phyloP scores from a whole-genome alignment of 92 coral and sea anemone species.

The Anthopleura xanthogrammica region DNA sequence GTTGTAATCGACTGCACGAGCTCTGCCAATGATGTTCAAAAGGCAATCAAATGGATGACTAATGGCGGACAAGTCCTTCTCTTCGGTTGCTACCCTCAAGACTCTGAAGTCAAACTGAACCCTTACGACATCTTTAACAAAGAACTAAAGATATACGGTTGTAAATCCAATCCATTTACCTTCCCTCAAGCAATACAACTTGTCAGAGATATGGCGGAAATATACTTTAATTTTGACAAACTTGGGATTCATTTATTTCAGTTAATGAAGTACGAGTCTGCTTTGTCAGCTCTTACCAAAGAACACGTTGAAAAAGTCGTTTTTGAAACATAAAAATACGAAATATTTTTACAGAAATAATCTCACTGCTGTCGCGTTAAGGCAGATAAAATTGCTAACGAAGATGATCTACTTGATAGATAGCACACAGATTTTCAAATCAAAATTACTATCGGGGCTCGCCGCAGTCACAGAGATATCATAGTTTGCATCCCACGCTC shows the following conservation, averaged over 20 bases:
- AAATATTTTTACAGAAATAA: too few species aligned
- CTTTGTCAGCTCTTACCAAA: conserved; percentile 66
- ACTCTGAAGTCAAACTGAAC: conserved; percentile 68
- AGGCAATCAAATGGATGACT: conserved; percentile 75
- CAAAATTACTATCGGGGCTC: too few species aligned
- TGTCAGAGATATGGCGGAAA: conserved; percentile 80
- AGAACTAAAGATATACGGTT: conserved; percentile 82
- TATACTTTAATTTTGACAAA: conserved; percentile 75
- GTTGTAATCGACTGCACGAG: conserved; percentile 86
- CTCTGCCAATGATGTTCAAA: conserved; percentile 61
- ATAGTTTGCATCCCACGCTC: too few species aligned
- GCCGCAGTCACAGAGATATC: too few species aligned
- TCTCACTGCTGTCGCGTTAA: too few species aligned
- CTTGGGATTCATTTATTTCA: conserved; percentile 76
- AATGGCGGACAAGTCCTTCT: conserved; percentile 81
- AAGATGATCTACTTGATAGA: too few species aligned
- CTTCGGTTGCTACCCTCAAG: conserved; percentile 86
- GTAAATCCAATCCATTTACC: conserved; percentile 77
- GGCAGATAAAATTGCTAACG: too few species aligned
- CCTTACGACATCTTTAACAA: conserved; percentile 68
- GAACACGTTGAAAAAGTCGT: conserved; percentile 80
- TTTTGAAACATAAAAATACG: conserved; percentile 49
- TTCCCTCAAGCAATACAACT: conserved; percentile 90
- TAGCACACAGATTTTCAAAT: too few species aligned
- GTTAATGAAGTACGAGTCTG: conserved; percentile 71